A percentile compares a stretch with the other conserved stretches of the same genome.
phyloP scores from a whole-genome alignment of 2,888 invertebrate genomes.

The Polyommatus iphigenia region DNA sequence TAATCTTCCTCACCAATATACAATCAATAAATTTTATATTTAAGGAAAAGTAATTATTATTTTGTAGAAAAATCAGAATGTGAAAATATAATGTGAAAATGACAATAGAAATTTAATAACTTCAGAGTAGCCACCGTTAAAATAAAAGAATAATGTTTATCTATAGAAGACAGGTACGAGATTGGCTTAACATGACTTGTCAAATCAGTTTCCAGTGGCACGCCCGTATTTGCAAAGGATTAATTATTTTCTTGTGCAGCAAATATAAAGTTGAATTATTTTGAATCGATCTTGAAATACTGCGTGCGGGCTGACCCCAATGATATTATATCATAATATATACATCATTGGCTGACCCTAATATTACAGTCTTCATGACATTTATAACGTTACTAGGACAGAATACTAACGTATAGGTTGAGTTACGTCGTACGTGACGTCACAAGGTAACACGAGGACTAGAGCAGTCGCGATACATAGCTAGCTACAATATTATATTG shows the following conservation, averaged over 20 bases:
- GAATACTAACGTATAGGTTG: not conserved
- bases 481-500: constrained; percentile 21
- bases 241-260: not conserved
- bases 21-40: not conserved
- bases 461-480: not conserved
- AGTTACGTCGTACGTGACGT: not conserved
- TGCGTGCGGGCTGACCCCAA: not conserved
- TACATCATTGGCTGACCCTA: not conserved
- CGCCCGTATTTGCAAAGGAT: not conserved
- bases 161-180: not conserved
- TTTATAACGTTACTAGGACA: not conserved
- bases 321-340: not conserved
- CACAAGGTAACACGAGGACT: not conserved
- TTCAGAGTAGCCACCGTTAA: not conserved
- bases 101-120: not conserved
- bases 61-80: not conserved
- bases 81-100: not conserved
- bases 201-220: not conserved
- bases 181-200: not conserved
- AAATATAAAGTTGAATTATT: not conserved
- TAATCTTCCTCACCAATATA: not conserved
- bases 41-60: not conserved
- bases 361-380: not conserved
- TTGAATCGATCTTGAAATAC: not conserved
- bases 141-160: not conserved